Evolutionary conservation across 2,888 invertebrate species (phyloP), one percentile per base, ranked within the genome.

Genomic region (Caenorhabditis doughertyi): DNA sequence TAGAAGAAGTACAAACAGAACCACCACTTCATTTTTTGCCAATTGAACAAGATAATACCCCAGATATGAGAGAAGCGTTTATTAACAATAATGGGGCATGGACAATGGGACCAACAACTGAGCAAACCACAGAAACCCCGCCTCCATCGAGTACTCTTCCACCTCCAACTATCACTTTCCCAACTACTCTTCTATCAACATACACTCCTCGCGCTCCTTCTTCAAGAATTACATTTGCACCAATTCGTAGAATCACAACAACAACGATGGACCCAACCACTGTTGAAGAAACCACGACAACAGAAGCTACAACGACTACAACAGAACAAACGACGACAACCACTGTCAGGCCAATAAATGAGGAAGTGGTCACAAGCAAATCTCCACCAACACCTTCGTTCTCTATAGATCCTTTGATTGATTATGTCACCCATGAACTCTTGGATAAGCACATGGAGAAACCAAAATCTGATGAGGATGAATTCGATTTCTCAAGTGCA

Each of bases 391-490:
- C 55, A 11, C 64, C 79, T 25, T 51, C 79, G 11, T 68, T 68
- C 27, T 76, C 76, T 0, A 25, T 42, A 4, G 79, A 82, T 65
- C 82, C 82, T 11, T 23, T 82, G n/a, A 44, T 79, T 23, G 82
- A 82, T 56, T 82, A 82, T 64, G 56, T 82, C 11, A 79, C 79
- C 9, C 79, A 77, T 21, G 82, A 79, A 51, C 47, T 79, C 7
- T 18, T 82, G 9, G 58, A 82, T n/a, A 82, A 82, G 23, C 77
- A 82, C 25, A 72, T 77, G 77, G 81, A 81, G 55, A 64, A 42
- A n/a, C 27, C 53, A n/a, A 76, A 70, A 16, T 49, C 68, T 25
- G 70, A 70, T 25, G 81, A 81, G 2, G 77, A 81, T 44, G 82
- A 82, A 23, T 77, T 73, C 39, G 82, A 82, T 39, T 79, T 79